These are phyloP conservation scores for Atopsyche davidsoni DNA, from an alignment of 1,140 invertebrate species.

Conservation along the genomic window DNA sequence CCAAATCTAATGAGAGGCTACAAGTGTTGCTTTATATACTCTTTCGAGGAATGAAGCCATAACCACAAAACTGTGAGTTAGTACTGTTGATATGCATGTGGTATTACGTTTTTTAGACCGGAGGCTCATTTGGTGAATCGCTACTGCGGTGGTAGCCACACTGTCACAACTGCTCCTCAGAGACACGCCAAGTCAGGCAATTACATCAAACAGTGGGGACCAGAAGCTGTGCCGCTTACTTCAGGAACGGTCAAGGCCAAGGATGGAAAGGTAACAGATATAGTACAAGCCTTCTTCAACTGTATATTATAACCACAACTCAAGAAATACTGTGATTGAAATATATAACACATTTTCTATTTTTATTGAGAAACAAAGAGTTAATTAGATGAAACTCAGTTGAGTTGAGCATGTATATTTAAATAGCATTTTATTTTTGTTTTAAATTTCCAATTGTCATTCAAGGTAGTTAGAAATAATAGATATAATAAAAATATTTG, in stretches of 20 bases:
- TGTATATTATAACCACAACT: not conserved
- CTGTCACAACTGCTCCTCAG: constrained; percentile 59
- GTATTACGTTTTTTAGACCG: not conserved
- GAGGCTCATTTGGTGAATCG: constrained; percentile 58
- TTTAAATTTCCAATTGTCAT: no score
- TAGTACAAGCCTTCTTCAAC: not conserved
- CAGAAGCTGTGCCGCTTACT: constrained; percentile 49
- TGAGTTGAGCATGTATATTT: not conserved
- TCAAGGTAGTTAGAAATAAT: no score
- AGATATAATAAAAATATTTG: no score
- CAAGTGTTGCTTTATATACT: no score
- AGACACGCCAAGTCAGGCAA: constrained; percentile 54
- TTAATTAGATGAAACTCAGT: not conserved
- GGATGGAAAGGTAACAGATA: constrained; percentile 39
- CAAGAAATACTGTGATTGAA: not conserved
- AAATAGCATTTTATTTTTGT: no score
- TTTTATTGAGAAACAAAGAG: not conserved
- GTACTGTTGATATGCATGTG: not conserved
- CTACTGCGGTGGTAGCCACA: constrained; percentile 68
- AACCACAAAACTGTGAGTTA: no score
- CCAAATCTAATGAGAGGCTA: no score
- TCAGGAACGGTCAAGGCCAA: constrained; percentile 47
- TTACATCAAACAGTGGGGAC: constrained; percentile 55
- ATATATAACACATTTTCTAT: not conserved
- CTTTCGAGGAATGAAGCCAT: no score